Evolutionary conservation across 2,113 vertebrate genomes (phyloP).

Genomic region (Lipophrys pholis): DNA sequence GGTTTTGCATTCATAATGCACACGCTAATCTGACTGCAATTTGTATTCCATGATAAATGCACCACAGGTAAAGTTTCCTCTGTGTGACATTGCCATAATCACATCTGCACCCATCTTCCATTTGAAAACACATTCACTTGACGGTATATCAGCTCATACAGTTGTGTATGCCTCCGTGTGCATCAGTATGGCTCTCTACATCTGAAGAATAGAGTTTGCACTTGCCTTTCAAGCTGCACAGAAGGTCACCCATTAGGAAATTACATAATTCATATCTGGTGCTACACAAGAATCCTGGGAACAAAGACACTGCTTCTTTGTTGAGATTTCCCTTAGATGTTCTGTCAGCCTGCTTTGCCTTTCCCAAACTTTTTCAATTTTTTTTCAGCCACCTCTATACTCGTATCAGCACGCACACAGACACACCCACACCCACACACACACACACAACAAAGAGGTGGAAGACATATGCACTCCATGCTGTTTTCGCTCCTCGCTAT

Average conservation of each 20-base stretch:
- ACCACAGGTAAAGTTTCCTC: background rate
- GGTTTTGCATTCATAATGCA: constrained; percentile 11
- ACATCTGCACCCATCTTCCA: background rate
- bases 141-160: background rate
- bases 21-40: background rate
- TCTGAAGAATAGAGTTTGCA: constrained; percentile 22
- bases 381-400: background rate
- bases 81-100: background rate
- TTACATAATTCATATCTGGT: constrained; percentile 81
- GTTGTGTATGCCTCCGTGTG: constrained; percentile 18
- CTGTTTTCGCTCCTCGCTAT: constrained; percentile 53
- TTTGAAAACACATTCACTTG: constrained; percentile 6
- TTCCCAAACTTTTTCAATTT: constrained; percentile 61
- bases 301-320: constrained; percentile 77
- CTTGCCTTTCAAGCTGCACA: constrained; percentile 56
- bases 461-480: constrained; percentile 48
- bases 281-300: constrained; percentile 65
- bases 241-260: constrained; percentile 74
- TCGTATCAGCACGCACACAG: constrained; percentile 9
- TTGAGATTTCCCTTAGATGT: constrained; percentile 70
- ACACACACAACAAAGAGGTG: constrained; percentile 44
- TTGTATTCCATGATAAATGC: constrained; percentile 8
- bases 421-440: constrained; percentile 23
- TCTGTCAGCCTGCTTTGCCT: constrained; percentile 60
- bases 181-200: constrained; percentile 42